Conservation (phyloP, 2,113 vertebrate genomes). For the Chroicocephalus ridibundus region DNA sequence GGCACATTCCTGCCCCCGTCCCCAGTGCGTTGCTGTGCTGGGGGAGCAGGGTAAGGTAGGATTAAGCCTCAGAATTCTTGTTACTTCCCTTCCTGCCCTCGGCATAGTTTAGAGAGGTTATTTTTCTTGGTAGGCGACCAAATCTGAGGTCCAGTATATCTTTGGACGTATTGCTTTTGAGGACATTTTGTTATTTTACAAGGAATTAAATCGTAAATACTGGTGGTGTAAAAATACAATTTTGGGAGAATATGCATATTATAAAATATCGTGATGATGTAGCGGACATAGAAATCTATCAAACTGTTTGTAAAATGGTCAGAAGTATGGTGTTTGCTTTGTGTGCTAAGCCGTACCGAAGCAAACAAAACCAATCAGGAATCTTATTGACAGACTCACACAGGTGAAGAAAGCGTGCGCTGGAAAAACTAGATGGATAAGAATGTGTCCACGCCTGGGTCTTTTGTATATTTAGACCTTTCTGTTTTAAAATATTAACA, state of each 20-base stretch:
- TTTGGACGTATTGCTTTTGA: neutral
- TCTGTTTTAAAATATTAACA: neutral
- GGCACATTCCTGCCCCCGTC: neutral
- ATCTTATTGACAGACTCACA: neutral
- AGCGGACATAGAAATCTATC: neutral
- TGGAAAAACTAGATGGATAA: neutral
- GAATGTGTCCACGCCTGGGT: accelerated
- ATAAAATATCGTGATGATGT: accelerated
- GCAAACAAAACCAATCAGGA: neutral
- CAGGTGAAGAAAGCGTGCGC: neutral
- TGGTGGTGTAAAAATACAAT: neutral
- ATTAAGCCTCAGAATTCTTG: neutral
- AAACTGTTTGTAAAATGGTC: neutral
- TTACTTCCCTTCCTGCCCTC: neutral
- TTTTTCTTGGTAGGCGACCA: neutral
- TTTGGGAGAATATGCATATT: neutral
- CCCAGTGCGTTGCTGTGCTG: accelerated
- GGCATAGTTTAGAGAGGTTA: neutral
- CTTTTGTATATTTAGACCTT: neutral
- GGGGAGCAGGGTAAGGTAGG: neutral
- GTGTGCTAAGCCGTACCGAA: neutral
- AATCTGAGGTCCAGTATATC: neutral
- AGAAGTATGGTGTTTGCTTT: neutral
- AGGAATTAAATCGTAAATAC: neutral
- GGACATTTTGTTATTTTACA: neutral